Evolutionary conservation across 2,113 vertebrate species (phyloP), one percentile per base, ranked within the genome.

Genomic region (Gracilinanus agilis): DNA sequence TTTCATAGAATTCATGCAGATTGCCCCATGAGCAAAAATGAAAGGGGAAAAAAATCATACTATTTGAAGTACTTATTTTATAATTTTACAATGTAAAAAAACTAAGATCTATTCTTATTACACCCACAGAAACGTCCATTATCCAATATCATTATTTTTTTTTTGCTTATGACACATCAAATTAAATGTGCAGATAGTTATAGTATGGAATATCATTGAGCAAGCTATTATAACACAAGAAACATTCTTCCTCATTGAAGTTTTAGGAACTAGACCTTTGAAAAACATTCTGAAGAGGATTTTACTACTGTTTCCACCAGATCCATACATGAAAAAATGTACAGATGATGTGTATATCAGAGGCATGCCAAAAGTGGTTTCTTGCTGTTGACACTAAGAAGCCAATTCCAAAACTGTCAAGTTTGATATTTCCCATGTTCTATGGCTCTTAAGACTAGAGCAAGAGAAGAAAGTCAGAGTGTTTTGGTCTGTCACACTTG

Each of bases 401-500:
- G 67, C 67, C 19, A 83, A 40, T 23, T 83, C n/a, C 67, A 23
- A 83, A 83, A 40, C 16, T 83, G n/a, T 83, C 53, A 21, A 53
- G 53, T 23, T 24, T 93, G 93, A 92, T 75, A 89, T 96, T 93
- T 92, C 55, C 29, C n/a, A 40, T 40, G 16, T 40, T 83, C n/a
- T 90, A 24, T 67, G 92, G 92, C 95, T 92, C n/a, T 91, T 92
- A 55, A 53, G n/a, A 25, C 89, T 13, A 12, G 10, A 53, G 25
- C 24, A 27, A 23, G 29, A 53, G 89, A 93, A 94, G 91, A 90
- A 96, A 96, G 34, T 90, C 25, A 53, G 25, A 91, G n/a, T 93
- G 88, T 95, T 93, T 91, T 53, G 89, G n/a, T 91, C 94, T 90
- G 95, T 94, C 94, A 34, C 58, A 75, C 90, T 91, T 90, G 58